phyloP scores from a whole-genome alignment of 2,888 invertebrate genomes.

The Drosophila maculinotata region DNA sequence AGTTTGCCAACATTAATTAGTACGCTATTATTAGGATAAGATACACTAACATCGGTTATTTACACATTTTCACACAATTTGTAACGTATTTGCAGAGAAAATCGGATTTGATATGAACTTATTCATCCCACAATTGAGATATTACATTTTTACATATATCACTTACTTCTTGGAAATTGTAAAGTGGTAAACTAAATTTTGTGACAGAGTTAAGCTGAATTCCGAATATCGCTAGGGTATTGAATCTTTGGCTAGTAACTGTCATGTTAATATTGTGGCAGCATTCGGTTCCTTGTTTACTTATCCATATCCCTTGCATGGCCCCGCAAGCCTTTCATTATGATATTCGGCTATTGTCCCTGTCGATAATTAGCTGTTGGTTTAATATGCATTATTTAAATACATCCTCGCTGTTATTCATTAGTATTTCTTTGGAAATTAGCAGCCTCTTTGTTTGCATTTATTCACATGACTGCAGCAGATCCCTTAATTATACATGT shows the following conservation, averaged over 20 bases:
- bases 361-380: conserved; percentile 7
- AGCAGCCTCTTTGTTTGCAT: conserved; percentile 14
- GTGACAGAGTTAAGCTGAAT: no score
- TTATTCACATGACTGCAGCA: conserved; percentile 1
- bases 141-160: no score
- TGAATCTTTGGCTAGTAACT: background rate
- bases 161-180: no score
- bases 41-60: no score
- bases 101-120: no score
- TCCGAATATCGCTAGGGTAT: background rate
- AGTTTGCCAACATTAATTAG: background rate
- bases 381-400: conserved; percentile 2
- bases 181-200: no score
- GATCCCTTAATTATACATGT: conserved; percentile 1
- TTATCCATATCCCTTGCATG: no score
- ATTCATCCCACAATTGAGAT: no score
- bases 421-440: conserved; percentile 13
- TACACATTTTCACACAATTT: no score
- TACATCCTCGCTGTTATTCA: conserved; percentile 21
- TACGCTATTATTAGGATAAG: background rate
- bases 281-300: background rate
- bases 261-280: background rate
- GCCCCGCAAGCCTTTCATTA: conserved; percentile 25
- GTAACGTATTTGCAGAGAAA: no score
- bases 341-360: background rate